phyloP scores from a whole-genome alignment of 2,113 vertebrate genomes.

The Triplophysa rosa region DNA sequence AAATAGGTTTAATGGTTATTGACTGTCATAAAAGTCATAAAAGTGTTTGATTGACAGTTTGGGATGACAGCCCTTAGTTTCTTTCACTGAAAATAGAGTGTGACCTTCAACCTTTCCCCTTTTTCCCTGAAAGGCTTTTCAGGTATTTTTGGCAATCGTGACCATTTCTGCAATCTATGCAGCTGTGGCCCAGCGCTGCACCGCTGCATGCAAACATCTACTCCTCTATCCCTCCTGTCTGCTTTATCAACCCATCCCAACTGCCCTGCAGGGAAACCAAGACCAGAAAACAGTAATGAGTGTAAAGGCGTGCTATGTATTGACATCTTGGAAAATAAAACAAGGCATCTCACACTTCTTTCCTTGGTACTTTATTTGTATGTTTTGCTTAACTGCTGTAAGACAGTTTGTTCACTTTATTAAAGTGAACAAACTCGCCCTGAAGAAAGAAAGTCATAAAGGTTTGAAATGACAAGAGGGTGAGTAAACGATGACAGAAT shows the following conservation, averaged over 20 bases:
- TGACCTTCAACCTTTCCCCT: conserved; percentile 26
- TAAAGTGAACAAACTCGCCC: no score
- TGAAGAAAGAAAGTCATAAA: no score
- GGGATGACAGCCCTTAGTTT: not conserved
- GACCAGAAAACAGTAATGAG: not conserved
- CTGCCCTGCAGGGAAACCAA: not conserved
- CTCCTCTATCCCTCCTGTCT: not conserved
- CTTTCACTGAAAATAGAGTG: conserved; percentile 6
- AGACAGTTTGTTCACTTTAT: not conserved
- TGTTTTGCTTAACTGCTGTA: not conserved
- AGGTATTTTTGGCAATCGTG: conserved; percentile 6
- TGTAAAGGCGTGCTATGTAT: not conserved
- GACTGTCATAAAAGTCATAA: not conserved
- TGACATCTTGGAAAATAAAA: not conserved
- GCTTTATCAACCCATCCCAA: not conserved
- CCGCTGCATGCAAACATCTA: conserved; percentile 9
- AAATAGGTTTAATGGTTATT: conserved; percentile 12
- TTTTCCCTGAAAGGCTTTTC: not conserved
- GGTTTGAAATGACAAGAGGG: no score
- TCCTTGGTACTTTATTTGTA: not conserved
- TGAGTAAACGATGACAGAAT: no score
- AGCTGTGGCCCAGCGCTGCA: conserved; percentile 30
- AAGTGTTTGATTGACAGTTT: conserved; percentile 35
- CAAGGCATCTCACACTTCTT: not conserved
- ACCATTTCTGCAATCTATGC: conserved; percentile 15